phyloP scores from a whole-genome alignment of 2,113 vertebrate genomes.

The Phylloscopus trochiloides region DNA sequence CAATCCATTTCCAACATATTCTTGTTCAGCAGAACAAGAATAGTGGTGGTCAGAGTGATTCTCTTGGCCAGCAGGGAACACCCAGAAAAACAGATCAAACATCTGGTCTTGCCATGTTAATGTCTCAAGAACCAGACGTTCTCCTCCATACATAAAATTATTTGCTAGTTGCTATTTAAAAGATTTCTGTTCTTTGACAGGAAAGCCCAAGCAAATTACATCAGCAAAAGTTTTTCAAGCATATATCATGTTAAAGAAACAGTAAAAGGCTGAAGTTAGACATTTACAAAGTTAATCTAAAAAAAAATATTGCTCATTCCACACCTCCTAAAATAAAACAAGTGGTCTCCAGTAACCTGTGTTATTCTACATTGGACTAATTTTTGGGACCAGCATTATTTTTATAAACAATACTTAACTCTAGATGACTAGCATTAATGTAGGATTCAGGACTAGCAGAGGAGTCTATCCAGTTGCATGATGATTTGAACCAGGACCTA shows the following conservation, averaged over 20 bases:
- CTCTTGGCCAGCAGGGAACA: background rate
- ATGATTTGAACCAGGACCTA: background rate
- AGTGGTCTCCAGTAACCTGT: background rate
- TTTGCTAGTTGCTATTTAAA: background rate
- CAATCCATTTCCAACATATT: background rate
- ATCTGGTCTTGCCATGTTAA: background rate
- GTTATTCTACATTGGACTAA: background rate
- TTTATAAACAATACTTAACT: background rate
- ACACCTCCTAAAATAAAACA: background rate
- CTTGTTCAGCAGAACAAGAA: background rate
- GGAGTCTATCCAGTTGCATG: background rate
- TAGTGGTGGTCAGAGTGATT: background rate
- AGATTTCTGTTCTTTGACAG: background rate
- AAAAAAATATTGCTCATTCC: background rate
- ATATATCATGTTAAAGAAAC: background rate
- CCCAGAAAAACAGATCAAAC: background rate
- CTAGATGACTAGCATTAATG: background rate
- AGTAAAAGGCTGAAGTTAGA: background rate
- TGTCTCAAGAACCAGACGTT: accelerated
- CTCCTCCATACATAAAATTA: background rate
- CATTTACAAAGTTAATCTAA: background rate
- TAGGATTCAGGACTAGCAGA: background rate
- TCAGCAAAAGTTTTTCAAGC: background rate
- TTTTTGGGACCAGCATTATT: background rate
- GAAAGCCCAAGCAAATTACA: background rate